Evolutionary conservation across 2,797 vertebrate genomes (phyloP).

Genomic region (Ciconia nigra): DNA sequence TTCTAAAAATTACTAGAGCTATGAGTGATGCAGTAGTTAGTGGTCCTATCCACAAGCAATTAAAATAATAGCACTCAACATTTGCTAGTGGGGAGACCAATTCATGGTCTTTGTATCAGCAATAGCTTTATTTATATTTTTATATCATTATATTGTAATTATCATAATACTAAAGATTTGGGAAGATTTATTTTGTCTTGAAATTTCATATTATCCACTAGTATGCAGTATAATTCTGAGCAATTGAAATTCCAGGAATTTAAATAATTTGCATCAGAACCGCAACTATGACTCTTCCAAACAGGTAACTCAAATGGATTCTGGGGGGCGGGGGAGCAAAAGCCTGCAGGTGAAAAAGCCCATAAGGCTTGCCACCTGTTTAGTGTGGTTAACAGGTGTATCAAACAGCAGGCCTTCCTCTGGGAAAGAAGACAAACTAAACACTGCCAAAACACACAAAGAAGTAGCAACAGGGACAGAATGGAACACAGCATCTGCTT

Average conservation of each 20-base stretch:
- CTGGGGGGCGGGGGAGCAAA: background rate
- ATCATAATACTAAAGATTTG: background rate
- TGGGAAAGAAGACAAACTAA: background rate
- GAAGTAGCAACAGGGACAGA: conserved; percentile 16
- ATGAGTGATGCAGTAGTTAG: background rate
- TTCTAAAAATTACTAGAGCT: background rate
- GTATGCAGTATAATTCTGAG: background rate
- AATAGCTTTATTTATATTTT: background rate
- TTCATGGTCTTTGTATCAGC: background rate
- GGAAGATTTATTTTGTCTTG: background rate
- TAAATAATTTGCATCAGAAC: background rate
- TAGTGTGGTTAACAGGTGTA: conserved; percentile 57
- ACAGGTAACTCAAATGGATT: background rate
- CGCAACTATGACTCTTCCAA: background rate
- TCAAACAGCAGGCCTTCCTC: conserved; percentile 58
- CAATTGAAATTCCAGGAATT: background rate
- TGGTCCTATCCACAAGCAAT: background rate
- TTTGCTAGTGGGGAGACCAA: background rate
- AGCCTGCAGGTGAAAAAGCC: conserved; percentile 49
- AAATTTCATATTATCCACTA: background rate
- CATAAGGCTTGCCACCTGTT: conserved; percentile 67
- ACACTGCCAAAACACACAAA: conserved; percentile 21
- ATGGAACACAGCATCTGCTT: conserved; percentile 25
- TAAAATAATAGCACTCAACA: background rate
- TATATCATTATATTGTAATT: background rate